Evolutionary conservation across 2,797 vertebrate species (phyloP), one percentile per base, ranked within the genome.

Genomic region (Microhierax caerulescens): DNA sequence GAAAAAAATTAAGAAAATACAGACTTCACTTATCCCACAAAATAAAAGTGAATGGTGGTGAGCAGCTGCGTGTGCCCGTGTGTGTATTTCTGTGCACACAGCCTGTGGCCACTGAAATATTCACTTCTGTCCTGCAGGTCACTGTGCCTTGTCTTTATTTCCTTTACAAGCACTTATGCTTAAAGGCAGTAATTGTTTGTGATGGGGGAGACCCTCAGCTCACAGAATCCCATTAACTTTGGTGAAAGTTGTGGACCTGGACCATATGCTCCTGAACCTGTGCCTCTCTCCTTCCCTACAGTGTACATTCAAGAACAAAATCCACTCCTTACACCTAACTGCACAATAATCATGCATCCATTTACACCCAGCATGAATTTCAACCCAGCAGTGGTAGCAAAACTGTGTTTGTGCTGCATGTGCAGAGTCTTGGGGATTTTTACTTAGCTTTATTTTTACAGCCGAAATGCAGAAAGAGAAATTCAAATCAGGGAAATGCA

Each of bases 401-500:
- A 81, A 16, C 36, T 2, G 0, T 17, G 41, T 51, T 45, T 28
- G 69, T 65, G 61, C 30, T 37, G 34, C 75, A 6, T 0, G 15
- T 54, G 39, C 82, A 69, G n/a, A 78, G 34, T 13, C 63, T 64
- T 28, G 27, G 72, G 85, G 51, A 32, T 16, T 25, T 60, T 47
- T 23, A 13, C 47, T 89, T 18, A 5, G 74, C 60, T 90, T 92
- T 75, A 75, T 73, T 77, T 74, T 87, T 28, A 14, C 51, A 77
- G 45, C 67, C 27, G 50, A 93, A 83, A 93, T 12, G 41, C 75
- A 94, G 84, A 43, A 78, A 77, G 43, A 79, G 70, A 74, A 96
- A 97, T 96, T 97, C 86, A 95, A 94, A 97, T 93, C 81, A 83
- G 81, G 93, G 68, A 91, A 91, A 91, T 2, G 86, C 93, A 96